phyloP scores from a whole-genome alignment of 2,113 vertebrate genomes.

The Callocephalon fimbriatum region DNA sequence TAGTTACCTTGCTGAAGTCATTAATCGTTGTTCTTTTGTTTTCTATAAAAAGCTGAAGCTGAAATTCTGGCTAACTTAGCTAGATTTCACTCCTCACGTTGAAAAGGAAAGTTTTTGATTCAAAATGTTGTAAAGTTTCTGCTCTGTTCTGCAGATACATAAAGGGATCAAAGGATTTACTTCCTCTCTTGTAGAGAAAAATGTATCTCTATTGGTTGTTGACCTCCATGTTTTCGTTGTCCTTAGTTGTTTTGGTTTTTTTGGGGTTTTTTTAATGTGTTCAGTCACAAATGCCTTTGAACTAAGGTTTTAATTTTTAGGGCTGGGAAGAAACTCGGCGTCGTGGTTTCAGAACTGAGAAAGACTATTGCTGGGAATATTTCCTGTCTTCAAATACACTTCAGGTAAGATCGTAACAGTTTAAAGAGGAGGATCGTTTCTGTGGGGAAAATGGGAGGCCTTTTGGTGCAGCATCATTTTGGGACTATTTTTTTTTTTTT shows the following conservation, averaged over 20 bases:
- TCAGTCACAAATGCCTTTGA: accelerated
- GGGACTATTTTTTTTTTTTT: background rate
- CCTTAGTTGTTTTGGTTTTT: background rate
- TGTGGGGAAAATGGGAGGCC: background rate
- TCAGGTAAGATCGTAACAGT: slow-evolving; percentile 80
- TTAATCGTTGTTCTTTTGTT: background rate
- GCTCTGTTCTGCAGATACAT: background rate
- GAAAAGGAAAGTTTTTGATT: background rate
- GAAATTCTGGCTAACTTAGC: background rate
- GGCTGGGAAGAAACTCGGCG: slow-evolving; percentile 93
- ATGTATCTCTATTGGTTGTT: background rate
- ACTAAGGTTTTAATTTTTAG: slow-evolving; percentile 57
- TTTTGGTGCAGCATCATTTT: background rate
- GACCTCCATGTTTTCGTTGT: background rate
- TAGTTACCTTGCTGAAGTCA: background rate
- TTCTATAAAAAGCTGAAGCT: background rate
- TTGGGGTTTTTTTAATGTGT: background rate
- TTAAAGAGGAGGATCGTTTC: no score
- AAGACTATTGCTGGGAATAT: slow-evolving; percentile 96
- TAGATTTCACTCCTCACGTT: background rate
- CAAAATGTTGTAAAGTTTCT: background rate
- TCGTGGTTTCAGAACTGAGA: slow-evolving; percentile 86
- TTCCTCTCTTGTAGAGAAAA: background rate
- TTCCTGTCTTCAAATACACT: slow-evolving; percentile 95
- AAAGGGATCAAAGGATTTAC: background rate